Evolutionary conservation across 2,113 vertebrate genomes (phyloP).

Genomic region (Lycocorax pyrrhopterus): DNA sequence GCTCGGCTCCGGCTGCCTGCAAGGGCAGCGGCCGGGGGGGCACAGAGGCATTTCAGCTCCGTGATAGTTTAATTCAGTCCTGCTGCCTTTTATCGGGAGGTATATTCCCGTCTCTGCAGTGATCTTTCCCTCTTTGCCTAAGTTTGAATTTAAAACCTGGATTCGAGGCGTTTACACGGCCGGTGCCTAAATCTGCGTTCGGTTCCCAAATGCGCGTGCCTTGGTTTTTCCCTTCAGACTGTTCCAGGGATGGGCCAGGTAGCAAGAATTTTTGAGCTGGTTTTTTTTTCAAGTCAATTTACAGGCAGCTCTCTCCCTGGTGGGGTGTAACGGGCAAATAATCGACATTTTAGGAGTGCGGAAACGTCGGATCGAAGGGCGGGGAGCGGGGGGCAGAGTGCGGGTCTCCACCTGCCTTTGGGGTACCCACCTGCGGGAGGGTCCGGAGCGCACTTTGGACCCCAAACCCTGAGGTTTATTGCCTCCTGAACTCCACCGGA

Average conservation of each 20-base stretch:
- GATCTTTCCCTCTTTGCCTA: neutral
- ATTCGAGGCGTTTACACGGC: neutral
- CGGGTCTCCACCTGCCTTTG: neutral
- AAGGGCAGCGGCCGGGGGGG: neutral
- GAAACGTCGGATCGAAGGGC: neutral
- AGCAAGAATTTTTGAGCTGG: neutral
- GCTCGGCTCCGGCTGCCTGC: neutral
- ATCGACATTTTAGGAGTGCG: neutral
- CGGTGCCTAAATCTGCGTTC: neutral
- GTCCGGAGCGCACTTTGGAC: neutral
- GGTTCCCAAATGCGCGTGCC: fast-evolving
- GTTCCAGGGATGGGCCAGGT: too few species aligned
- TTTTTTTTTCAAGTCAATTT: neutral
- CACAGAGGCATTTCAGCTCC: neutral
- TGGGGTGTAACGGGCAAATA: neutral
- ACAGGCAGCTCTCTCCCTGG: neutral
- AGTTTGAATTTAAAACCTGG: neutral
- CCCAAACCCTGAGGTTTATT: neutral
- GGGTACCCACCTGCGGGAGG: neutral
- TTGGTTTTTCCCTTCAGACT: neutral
- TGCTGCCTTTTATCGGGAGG: neutral
- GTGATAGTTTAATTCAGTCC: neutral
- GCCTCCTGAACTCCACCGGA: neutral
- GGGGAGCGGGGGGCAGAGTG: fast-evolving
- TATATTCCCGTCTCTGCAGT: neutral